These are phyloP conservation scores for Bucorvus abyssinicus DNA, from an alignment of 2,797 vertebrate species.

Conservation along the genomic window DNA sequence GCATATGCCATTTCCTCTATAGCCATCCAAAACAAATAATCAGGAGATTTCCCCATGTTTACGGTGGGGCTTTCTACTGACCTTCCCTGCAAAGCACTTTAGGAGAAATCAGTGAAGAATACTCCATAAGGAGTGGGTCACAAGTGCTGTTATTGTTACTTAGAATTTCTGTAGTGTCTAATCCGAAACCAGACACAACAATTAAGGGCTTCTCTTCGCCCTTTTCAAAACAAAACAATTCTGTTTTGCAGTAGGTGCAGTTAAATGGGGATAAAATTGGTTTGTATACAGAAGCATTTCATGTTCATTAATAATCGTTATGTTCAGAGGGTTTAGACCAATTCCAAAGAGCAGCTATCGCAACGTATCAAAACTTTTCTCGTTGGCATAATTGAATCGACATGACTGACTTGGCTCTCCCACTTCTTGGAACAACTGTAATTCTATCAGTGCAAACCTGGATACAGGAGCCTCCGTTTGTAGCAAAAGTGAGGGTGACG, in stretches of 20 bases:
- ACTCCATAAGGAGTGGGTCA: not conserved
- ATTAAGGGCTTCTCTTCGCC: not conserved
- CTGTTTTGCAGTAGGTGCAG: not conserved
- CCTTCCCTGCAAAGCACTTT: constrained; percentile 31
- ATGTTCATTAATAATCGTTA: not conserved
- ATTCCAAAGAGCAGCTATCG: not conserved
- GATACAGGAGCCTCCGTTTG: not conserved
- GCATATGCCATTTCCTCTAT: constrained; percentile 40
- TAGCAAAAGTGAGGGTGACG: not conserved
- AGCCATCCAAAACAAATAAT: constrained; percentile 62
- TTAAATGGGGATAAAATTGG: not conserved
- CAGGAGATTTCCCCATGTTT: constrained; percentile 55
- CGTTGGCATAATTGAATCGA: not conserved
- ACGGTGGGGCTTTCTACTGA: constrained; percentile 40
- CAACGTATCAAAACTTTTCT: not conserved
- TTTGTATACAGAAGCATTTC: not conserved
- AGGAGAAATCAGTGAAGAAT: constrained; percentile 33
- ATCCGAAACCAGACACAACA: constrained; percentile 27
- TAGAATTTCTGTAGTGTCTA: not conserved
- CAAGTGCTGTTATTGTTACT: constrained; percentile 30
- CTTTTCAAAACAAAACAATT: constrained; percentile 1
- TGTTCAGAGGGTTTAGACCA: not conserved
- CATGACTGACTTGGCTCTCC: not conserved
- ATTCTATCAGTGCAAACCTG: not conserved
- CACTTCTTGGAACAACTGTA: not conserved